Base-by-base conservation (phyloP, 2,113 vertebrate genomes). In the Ictalurus punctatus region DNA sequence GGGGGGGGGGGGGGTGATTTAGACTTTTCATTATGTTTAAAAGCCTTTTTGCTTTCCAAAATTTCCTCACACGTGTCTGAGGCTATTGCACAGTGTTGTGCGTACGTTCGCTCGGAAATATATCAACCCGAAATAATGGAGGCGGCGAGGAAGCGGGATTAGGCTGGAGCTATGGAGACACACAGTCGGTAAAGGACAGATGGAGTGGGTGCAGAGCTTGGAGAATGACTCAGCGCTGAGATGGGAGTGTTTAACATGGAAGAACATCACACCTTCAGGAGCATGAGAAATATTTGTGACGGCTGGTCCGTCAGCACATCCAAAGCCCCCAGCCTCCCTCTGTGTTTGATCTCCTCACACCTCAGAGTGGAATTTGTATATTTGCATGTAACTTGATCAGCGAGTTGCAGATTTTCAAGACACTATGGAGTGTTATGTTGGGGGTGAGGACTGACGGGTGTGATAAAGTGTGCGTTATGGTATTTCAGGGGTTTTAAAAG, bases 191-290 rank as follows among this genome's bases (percentile, higher is more conserved):
- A 61, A 78, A 71, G 87, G 82, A 89, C 87, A 90, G 91, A 90
- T 89, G 87, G 88, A 89, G 86, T 61, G 86, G 85, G 89, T 82
- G 85, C 59, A 85, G 58, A 56, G 82, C 86, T 84, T 59, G 10
- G 71, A 89, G 85, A 86, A 74, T 90, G 91, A 89, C 83, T 91
- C 83, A 89, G 83, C 83, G 74, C 76, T 85, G 81, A 91, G 74
- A 89, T 85, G 74, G 59, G 90, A 84, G 27, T 58, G 89, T 91
- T 89, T 91, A 87, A 89, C 84, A 86, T 89, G 89, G 86, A 81
- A 88, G 91, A 90, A 92, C 89, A 92, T 92, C 91, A 84, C 91
- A 90, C 89, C 88, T 88, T 90, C 88, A 83, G 34, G 65, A 80
- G 87, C 89, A 89, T 85, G 89, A 89, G 87, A 90, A 89, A 89